Percentiles rank a stretch among this genome's conserved stretches.
Conservation (phyloP, 2,113 vertebrate genomes). For the Sakesphorus luctuosus region DNA sequence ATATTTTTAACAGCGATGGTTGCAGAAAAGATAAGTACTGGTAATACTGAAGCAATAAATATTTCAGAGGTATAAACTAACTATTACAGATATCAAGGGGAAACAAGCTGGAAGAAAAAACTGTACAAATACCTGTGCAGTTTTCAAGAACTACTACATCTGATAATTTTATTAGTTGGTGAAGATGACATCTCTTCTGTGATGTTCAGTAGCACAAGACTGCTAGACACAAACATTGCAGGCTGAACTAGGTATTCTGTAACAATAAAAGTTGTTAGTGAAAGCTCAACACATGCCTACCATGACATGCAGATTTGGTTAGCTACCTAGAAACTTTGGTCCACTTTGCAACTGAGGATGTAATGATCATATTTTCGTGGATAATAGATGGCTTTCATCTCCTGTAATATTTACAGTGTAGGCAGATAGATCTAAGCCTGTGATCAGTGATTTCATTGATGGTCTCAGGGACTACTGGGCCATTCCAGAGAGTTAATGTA, state of each 20-base stretch:
- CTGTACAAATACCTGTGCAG: background rate
- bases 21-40: background rate
- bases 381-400: background rate
- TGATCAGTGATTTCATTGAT: background rate
- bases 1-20: background rate
- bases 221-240: background rate
- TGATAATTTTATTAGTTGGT: background rate
- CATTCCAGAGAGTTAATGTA: background rate
- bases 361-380: background rate
- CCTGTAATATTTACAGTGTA: background rate
- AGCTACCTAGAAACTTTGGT: background rate
- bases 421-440: background rate
- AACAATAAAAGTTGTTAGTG: background rate
- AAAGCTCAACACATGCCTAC: background rate
- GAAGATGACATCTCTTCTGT: background rate
- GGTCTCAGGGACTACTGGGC: background rate
- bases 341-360: background rate
- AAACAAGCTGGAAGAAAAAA: background rate
- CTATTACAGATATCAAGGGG: background rate
- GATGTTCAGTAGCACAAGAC: background rate
- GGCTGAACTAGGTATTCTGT: background rate
- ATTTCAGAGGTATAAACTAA: background rate
- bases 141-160: background rate
- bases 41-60: background rate
- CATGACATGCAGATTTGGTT: background rate